Base-by-base conservation (phyloP, 1,140 invertebrate genomes). In the Drosophila mauritiana region DNA sequence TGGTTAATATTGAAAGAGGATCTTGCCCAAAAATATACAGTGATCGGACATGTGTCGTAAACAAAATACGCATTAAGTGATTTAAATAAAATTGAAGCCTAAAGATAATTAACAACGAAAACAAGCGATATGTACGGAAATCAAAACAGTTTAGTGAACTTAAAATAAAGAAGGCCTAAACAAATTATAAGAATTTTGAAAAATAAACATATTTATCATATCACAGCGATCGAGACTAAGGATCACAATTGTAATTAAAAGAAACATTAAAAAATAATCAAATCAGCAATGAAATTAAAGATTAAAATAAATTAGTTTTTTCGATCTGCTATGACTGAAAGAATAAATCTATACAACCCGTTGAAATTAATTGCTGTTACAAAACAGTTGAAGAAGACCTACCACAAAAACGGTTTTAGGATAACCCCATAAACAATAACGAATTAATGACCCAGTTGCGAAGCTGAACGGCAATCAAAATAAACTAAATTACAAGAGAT, bases 401-500 rank as follows among this genome's bases (percentile, higher is more conserved):
- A 27, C 52, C 67, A 49, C 51, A 27, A 57, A 36, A 70, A 57
- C 15, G 22, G 59, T 40, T 31, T 22, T 17, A 61, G 34, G 54
- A 61, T 42, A 78, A 77, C 46, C 55, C 61, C 39, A 78, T 52
- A 62, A 48, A 72, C 34, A 51, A 78, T 51, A 54, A 57, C 13
- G 31, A 49, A 58, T 69, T 61, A 37, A 55, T 48, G 65, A 45
- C 42, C 52, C 61, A 70, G 55, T 57, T 69, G 61, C 52, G 36
- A 68, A 67, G 74, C 80, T 78, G 74, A 78, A 90, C 61, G 76
- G 77, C 69, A 75, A 36, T 64, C 58, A 67, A 64, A 90, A 81
- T 75, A 81, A 89, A 89, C 78, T 73, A 62, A 81, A 90, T 78
- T 80, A 81, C 72, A 45, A 79, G 73, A 61, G 57, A 65, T 48